A percentile compares a stretch with the other conserved stretches of the same genome.
These are phyloP conservation scores for Agrotis segetum DNA, from an alignment of 2,888 invertebrate genomes.

Conservation along the genomic window DNA sequence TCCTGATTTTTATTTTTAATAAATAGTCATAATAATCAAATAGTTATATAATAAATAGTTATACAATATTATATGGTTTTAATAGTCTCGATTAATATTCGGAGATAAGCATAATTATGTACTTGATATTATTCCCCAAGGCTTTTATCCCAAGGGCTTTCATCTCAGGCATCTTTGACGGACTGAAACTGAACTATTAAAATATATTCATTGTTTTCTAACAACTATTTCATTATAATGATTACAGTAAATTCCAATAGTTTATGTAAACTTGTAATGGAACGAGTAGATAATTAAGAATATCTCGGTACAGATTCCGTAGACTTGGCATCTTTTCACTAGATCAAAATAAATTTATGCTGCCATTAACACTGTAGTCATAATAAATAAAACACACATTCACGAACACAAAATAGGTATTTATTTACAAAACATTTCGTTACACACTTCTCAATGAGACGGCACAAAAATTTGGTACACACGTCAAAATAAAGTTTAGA, in stretches of 20 bases:
- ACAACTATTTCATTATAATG: background rate
- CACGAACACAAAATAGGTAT: constrained; percentile 31
- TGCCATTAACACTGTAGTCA: constrained; percentile 36
- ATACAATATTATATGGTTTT: too few relatives aligned
- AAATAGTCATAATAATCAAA: too few relatives aligned
- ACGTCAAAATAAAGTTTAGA: background rate
- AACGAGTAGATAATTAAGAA: constrained; percentile 47
- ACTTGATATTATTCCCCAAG: background rate
- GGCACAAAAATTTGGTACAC: background rate
- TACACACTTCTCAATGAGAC: constrained; percentile 8
- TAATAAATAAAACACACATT: constrained; percentile 51
- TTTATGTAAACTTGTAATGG: constrained; percentile 11
- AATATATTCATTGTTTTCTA: background rate
- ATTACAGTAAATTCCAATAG: constrained; percentile 12
- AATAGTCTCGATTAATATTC: too few relatives aligned
- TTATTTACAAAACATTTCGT: constrained; percentile 30
- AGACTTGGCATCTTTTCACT: constrained; percentile 58
- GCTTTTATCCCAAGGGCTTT: background rate
- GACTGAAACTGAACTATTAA: background rate
- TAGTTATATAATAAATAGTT: too few relatives aligned
- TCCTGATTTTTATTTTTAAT: too few relatives aligned
- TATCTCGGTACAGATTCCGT: constrained; percentile 35
- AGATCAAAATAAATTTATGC: constrained; percentile 44
- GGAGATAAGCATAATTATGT: too few relatives aligned
- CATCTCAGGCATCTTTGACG: too few relatives aligned